Base-by-base conservation (phyloP, 2,888 invertebrate species). In the Eulithis prunata region DNA sequence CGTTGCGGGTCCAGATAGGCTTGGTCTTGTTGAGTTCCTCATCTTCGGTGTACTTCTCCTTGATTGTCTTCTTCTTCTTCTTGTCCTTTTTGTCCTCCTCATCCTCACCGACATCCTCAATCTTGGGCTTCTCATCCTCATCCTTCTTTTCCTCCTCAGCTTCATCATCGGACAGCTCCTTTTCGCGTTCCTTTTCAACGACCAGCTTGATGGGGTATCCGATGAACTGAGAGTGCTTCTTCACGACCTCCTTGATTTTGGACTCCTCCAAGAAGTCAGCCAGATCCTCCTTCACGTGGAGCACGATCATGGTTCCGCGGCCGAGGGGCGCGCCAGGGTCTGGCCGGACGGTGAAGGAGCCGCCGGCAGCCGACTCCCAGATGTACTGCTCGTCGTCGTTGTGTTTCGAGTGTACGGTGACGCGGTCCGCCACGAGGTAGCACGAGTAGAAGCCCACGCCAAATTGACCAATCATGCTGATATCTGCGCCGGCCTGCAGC, bases 361-460 rank as follows among this genome's bases (percentile, higher is more conserved):
- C 99, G 62, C 99, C 99, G 74, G 99, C 99, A 5, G 98, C 96
- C 0, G 99, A 99, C 87, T 99, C 99, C 99, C 99, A 99, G 71
- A 97, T 91, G 93, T 99, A 99, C 86, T 98, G 98, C 78, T 99
- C 99, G 82, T 99, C 99, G 86, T 99, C 99, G 83, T 99, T 99
- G 94, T 98, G 96, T 88, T 98, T 99, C 0, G 99, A 98, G 72
- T 96, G 95, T 0, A 99, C 99, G 0, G 96, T 96, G 8, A 99
- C 98, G 83, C 95, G 95, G 89, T 99, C 99, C 47, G 99, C 99
- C 58, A 99, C 96, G 75, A 99, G 94, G 91, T 99, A 99, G 56
- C 99, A 98, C 0, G 99, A 99, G 93, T 99, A 99, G 96, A 99
- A 99, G 93, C 99, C 99, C 74, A 99, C 99, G 95, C 99, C 99